Evolutionary conservation across 2,797 vertebrate species (phyloP).

Genomic region (Streptopelia turtur): DNA sequence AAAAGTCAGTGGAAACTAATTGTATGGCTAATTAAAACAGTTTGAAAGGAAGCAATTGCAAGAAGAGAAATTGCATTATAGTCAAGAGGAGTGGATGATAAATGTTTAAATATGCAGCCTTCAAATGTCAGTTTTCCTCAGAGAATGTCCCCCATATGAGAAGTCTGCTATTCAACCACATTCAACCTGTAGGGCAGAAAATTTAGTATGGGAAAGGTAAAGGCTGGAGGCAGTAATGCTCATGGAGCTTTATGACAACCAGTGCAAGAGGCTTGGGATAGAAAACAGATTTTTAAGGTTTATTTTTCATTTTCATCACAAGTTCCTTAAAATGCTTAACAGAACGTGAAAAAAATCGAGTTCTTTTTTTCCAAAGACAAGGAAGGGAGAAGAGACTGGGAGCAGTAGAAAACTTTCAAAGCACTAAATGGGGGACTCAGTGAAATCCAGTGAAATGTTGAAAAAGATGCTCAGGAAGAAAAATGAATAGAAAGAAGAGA

Average conservation of each 20-base stretch:
- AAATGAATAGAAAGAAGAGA: neutral
- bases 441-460: slow-evolving; percentile 8
- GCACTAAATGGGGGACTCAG: neutral
- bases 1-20: slow-evolving; percentile 59
- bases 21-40: slow-evolving; percentile 65
- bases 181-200: slow-evolving; percentile 62
- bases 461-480: slow-evolving; percentile 1
- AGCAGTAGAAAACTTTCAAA: neutral
- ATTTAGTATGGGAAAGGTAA: slow-evolving; percentile 37
- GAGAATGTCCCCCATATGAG: slow-evolving; percentile 50
- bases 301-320: slow-evolving; percentile 62
- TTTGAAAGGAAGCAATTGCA: slow-evolving; percentile 51
- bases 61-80: slow-evolving; percentile 45
- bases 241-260: slow-evolving; percentile 48
- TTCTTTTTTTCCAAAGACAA: slow-evolving; percentile 14
- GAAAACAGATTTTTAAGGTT: slow-evolving; percentile 57
- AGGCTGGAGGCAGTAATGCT: slow-evolving; percentile 51
- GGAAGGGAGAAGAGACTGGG: slow-evolving; percentile 2
- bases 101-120: slow-evolving; percentile 65
- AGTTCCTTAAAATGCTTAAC: slow-evolving; percentile 47
- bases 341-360: neutral
- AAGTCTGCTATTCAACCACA: neutral
- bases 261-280: neutral
- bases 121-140: slow-evolving; percentile 62
- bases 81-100: slow-evolving; percentile 41